Conservation (phyloP, 1,140 invertebrate genomes). For the Drosophila quadrilineata region DNA sequence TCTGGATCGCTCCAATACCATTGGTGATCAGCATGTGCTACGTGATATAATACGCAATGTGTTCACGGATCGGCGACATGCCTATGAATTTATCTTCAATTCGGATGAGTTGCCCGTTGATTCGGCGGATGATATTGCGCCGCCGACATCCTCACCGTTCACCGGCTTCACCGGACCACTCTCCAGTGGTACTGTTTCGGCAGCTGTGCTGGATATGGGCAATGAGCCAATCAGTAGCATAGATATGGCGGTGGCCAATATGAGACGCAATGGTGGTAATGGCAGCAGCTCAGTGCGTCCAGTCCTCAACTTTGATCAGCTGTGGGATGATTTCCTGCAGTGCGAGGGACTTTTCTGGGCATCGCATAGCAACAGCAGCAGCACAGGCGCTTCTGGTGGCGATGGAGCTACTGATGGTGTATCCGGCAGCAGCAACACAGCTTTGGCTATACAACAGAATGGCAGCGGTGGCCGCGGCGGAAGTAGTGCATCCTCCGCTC, state of each 20-base stretch:
- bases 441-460: slow-evolving; percentile 29
- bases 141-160: too few relatives aligned
- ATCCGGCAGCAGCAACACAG: not conserved
- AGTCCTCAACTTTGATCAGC: slow-evolving; percentile 68
- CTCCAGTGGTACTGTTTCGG: not conserved
- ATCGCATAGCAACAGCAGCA: slow-evolving; percentile 38
- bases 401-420: not conserved
- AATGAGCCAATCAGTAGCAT: too few relatives aligned
- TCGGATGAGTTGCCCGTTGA: slow-evolving; percentile 72
- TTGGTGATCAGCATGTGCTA: slow-evolving; percentile 65
- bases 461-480: slow-evolving; percentile 11
- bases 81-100: slow-evolving; percentile 74
- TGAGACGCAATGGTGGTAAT: not conserved
- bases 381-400: not conserved
- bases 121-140: slow-evolving; percentile 42
- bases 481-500: not conserved
- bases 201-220: not conserved
- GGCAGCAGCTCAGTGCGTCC: slow-evolving; percentile 36
- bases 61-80: slow-evolving; percentile 66
- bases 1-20: slow-evolving; percentile 50
- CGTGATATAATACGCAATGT: slow-evolving; percentile 72
- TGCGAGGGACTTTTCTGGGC: slow-evolving; percentile 65
- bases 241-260: not conserved
- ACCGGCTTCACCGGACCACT: too few relatives aligned
- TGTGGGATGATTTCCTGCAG: slow-evolving; percentile 74